These are phyloP conservation scores for Trichosurus vulpecula DNA, from an alignment of 2,797 vertebrate species.

Conservation along the genomic window DNA sequence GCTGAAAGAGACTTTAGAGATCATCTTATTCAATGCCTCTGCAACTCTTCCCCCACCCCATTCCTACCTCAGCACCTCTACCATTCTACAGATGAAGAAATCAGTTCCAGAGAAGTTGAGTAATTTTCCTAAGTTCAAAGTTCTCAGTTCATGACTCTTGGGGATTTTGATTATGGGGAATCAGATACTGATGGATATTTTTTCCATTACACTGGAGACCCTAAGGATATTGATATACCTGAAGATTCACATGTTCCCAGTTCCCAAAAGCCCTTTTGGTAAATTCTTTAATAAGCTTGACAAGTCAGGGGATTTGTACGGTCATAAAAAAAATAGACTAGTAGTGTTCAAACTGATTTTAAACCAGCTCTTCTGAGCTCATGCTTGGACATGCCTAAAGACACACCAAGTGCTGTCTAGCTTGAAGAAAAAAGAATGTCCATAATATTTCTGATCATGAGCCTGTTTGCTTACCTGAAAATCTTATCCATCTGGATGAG, in stretches of 20 bases:
- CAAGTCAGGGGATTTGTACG: slow-evolving; percentile 83
- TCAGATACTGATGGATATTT: slow-evolving; percentile 92
- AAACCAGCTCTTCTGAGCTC: slow-evolving; percentile 56
- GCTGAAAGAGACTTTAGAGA: neutral
- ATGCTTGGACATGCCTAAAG: slow-evolving; percentile 37
- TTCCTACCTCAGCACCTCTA: neutral
- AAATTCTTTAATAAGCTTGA: slow-evolving; percentile 88
- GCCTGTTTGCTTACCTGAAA: slow-evolving; percentile 70
- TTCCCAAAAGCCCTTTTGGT: slow-evolving; percentile 89
- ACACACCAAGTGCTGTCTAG: neutral
- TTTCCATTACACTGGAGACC: slow-evolving; percentile 88
- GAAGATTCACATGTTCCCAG: slow-evolving; percentile 86
- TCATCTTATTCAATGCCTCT: neutral
- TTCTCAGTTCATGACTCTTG: slow-evolving; percentile 87
- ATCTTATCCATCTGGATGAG: slow-evolving; percentile 76
- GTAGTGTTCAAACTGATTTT: slow-evolving; percentile 78
- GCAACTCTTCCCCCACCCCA: neutral
- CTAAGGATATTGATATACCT: slow-evolving; percentile 89
- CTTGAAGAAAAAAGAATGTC: slow-evolving; percentile 68
- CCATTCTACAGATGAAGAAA: neutral
- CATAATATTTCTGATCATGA: slow-evolving; percentile 84
- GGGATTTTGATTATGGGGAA: slow-evolving; percentile 89
- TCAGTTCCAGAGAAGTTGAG: neutral
- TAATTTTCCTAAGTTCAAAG: slow-evolving; percentile 64
- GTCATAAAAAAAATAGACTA: slow-evolving; percentile 83